Evolutionary conservation across 1,140 invertebrate species (phyloP), one percentile per base, ranked within the genome.

Genomic region (Brachionus rotundiformis): DNA sequence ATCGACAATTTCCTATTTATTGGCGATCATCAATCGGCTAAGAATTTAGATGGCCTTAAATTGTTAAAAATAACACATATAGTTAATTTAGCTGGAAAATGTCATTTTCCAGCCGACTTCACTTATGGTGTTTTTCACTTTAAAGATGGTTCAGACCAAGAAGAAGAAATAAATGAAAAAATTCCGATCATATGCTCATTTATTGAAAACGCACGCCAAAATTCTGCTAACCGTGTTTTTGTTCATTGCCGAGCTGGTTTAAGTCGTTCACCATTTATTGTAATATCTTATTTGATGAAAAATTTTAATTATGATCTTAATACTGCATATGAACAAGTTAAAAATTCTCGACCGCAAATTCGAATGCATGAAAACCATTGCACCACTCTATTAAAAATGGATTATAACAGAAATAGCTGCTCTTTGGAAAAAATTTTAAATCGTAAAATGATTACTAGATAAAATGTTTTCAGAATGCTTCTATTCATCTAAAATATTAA

Each of bases 221-320:
- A 41, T 39, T 13, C 68, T 2, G 5, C 36, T 3, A 73, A 73
- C 76, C 89, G 88, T 84, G 94, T 96, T 84, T 89, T 98, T 85
- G 94, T 98, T 81, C 95, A 98, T 89, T 98, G 95, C 89, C 90
- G 97, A 85, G 95, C 95, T 59, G 95, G 95, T 82, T 94, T 98
- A 82, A 96, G 94, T 29, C 92, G 95, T 81, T 96, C 94, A 27
- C 95, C 97, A 16, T 97, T 95, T 23, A 93, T 98, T 84, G 96
- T 95, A 83, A 93, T 98, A 49, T 95, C 94, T 73, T 97, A 97
- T 89, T 91, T 98, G 79, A 97, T 98, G 94, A 86, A 88, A 82
- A 86, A 89, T 83, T 85, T 90, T 61, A 85, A 86, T 47, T 87
- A 91, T 87, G 87, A 87, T 29, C 90, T 88, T 29, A 90, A 91